Evolutionary conservation across 2,888 invertebrate genomes (phyloP), one percentile per base, ranked within the genome.

Genomic region (Melinaea menophilus): DNA sequence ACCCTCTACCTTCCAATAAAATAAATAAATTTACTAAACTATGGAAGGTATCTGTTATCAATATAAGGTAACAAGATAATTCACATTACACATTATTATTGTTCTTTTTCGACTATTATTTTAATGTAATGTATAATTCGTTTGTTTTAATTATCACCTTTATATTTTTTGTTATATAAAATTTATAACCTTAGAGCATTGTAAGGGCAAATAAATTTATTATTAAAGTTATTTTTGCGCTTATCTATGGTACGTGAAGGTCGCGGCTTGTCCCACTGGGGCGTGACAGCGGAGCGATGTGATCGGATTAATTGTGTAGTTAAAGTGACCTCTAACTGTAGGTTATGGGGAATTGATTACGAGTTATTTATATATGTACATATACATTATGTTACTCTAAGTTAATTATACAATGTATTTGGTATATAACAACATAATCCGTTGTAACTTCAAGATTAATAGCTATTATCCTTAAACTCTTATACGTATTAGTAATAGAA

Each of bases 221-320:
- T 31, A 51, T 46, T 46, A n/a, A 9, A 31, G 41, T 4, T 41
- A 31, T 31, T 11, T 22, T 51, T 31, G 11, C 22, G 11, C 31
- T 58, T 33, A 58, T 58, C 31, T 58, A 12, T 31, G 47, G 60
- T 12, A 13, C 33, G 35, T 33, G 61, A 62, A 64, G 66, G 66
- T 61, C 64, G 55, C 56, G 48, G 59, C 34, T 62, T 64, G 66
- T 64, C 66, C 66, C 64, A 61, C 37, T 47, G 58, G 41, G 57
- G 51, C 61, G 56, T 62, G 58, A 58, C 51, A 22, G 22, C 22
- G 22, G 22, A 22, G 22, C 7, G 13, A 31, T 31, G 31, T 51
- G 22, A 46, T 22, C 22, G 41, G 41, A 41, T 41, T 41, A 41
- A 37, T 37, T 37, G 37, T 41, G 51, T 31, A 7, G 9, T 51